Percentiles rank a stretch among this genome's conserved stretches.
These are phyloP conservation scores for Calephelis virginiensis DNA, from an alignment of 1,140 invertebrate genomes.

Conservation along the genomic window DNA sequence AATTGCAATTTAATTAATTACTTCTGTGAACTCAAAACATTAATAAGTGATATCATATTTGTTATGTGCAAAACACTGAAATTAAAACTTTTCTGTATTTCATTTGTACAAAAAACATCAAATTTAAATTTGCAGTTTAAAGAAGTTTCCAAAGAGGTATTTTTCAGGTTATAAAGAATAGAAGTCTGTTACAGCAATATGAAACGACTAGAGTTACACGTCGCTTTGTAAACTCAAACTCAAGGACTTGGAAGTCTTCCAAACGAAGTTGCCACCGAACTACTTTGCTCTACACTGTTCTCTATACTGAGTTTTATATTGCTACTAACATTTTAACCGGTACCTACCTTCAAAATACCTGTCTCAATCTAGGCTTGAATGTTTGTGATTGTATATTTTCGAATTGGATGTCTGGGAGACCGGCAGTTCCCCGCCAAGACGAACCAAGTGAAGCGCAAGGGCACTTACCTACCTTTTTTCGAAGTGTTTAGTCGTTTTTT, in stretches of 20 bases:
- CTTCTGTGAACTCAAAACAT: too few species aligned
- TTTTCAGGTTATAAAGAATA: slow-evolving; percentile 12
- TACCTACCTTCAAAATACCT: neutral
- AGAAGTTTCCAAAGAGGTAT: slow-evolving; percentile 1
- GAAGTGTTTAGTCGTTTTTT: too few species aligned
- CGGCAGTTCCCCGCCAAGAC: too few species aligned
- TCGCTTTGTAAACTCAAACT: slow-evolving; percentile 9
- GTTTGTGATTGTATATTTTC: neutral
- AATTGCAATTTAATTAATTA: too few species aligned
- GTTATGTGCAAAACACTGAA: too few species aligned
- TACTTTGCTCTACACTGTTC: slow-evolving; percentile 9
- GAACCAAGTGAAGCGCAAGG: too few species aligned
- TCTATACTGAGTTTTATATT: neutral
- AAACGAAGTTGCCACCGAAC: slow-evolving; percentile 2
- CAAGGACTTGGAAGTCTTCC: slow-evolving; percentile 12
- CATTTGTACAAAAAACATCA: neutral
- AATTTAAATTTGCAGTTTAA: neutral
- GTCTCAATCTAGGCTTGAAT: neutral
- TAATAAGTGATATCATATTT: too few species aligned
- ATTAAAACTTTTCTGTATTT: too few species aligned
- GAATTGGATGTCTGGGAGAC: too few species aligned
- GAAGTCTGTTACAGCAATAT: slow-evolving; percentile 15
- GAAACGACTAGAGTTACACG: slow-evolving; percentile 3
- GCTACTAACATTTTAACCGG: neutral
- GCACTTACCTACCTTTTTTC: too few species aligned